Base-by-base conservation (phyloP, 2,888 invertebrate species). In the Drosophila kuntzei region DNA sequence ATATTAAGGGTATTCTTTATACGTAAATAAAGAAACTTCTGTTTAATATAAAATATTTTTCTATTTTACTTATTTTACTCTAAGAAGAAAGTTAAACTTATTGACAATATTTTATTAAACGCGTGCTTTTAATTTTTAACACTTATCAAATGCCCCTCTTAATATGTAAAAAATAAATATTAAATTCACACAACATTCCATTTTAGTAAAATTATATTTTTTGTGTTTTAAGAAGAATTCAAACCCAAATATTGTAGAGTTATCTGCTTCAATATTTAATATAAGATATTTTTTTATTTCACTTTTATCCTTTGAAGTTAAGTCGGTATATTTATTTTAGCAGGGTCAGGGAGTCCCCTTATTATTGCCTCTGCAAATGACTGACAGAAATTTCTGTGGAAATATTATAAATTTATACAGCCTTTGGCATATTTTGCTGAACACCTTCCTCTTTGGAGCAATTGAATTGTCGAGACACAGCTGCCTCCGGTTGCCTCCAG, bases 361-460 rank as follows among this genome's bases (percentile, higher is more conserved):
- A 37, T 12, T 37, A 6, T 7, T 20, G n/a, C 14, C 27, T 20
- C 7, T 20, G 57, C 36, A 60, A 25, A 16, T 43, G 43, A 57
- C 37, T 53, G 51, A 60, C 39, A 60, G 18, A 53, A 49, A 55
- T 53, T 36, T 22, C 57, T 58, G 44, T 22, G 25, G 18, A 44
- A 71, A 55, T 66, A 51, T 62, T 51, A 66, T 57, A 59, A 41
- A 69, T 58, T 50, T 54, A 7, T 5, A 14, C 50, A n/a, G 53
- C 66, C 58, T 47, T 44, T 49, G 62, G 63, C 75, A 71, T 46
- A 71, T 74, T 71, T 60, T 32, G 59, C 8, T 20, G 9, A 74
- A 59, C 62, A 68, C 59, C 61, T 76, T 61, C 57, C 49, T 43
- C 47, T 60, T 50, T 41, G 57, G 37, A 20, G 7, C 62, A 75